Evolutionary conservation across 2,888 invertebrate genomes (phyloP).

Genomic region (Zygogramma bicolorata): DNA sequence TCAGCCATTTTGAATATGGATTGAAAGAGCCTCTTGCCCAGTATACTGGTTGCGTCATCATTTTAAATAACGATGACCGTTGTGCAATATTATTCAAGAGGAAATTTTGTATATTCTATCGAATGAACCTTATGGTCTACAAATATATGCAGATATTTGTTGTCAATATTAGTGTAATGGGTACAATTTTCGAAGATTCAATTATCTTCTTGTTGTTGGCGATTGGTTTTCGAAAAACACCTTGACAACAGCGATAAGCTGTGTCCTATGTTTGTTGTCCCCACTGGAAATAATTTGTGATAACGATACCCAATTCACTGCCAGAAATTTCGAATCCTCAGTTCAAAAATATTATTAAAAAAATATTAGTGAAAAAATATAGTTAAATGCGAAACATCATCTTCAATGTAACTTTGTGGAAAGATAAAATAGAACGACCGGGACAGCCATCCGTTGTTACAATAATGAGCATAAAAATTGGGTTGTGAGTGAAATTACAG

Average conservation of each 20-base stretch:
- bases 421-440: slow-evolving; percentile 53
- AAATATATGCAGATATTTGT: no score
- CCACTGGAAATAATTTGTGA: slow-evolving; percentile 42
- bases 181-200: slow-evolving; percentile 37
- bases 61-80: no score
- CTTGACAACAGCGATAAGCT: slow-evolving; percentile 28
- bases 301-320: slow-evolving; percentile 39
- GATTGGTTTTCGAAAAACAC: slow-evolving; percentile 37
- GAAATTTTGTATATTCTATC: no score
- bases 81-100: no score
- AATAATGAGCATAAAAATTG: slow-evolving; percentile 38
- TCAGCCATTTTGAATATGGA: no score
- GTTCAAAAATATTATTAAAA: slow-evolving; percentile 23
- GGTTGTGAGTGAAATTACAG: slow-evolving; percentile 51
- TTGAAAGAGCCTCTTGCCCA: no score
- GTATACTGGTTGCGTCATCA: no score
- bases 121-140: no score
- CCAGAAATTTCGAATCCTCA: slow-evolving; percentile 24
- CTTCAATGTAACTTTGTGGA: slow-evolving; percentile 58
- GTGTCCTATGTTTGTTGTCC: slow-evolving; percentile 37
- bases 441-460: slow-evolving; percentile 52
- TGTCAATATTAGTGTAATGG: slow-evolving; percentile 41
- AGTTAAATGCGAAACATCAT: slow-evolving; percentile 51
- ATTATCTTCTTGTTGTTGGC: slow-evolving; percentile 32
- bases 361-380: slow-evolving; percentile 37